Conservation (phyloP, 1,140 invertebrate genomes). For the Danaus melanippus region DNA sequence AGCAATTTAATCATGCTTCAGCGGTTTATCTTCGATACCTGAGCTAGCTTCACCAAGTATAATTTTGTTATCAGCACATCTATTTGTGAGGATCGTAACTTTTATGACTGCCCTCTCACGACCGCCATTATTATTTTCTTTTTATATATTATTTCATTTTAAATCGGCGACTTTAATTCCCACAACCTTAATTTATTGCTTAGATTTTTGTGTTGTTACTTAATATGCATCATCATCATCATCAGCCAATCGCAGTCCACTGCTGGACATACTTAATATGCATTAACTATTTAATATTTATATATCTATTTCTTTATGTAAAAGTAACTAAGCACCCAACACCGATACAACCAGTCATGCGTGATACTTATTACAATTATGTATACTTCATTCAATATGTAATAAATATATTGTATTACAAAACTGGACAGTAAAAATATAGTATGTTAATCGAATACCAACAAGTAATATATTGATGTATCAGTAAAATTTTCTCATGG, state of each 20-base stretch:
- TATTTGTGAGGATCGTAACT: slow-evolving; percentile 30
- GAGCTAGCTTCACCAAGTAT: slow-evolving; percentile 17
- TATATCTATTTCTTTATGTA: neutral
- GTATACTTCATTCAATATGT: neutral
- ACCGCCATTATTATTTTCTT: slow-evolving; percentile 29
- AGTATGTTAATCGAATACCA: no score
- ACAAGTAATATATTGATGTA: no score
- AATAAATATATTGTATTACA: no score
- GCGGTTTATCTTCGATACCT: slow-evolving; percentile 4
- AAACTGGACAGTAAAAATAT: no score
- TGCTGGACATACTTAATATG: no score
- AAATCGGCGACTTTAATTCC: slow-evolving; percentile 2
- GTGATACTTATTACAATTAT: slow-evolving; percentile 1
- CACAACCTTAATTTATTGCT: neutral
- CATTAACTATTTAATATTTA: neutral
- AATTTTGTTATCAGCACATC: slow-evolving; percentile 45
- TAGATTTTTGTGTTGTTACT: neutral
- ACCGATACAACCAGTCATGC: neutral
- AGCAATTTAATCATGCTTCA: slow-evolving; percentile 9
- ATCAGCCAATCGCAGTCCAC: no score
- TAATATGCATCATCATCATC: slow-evolving; percentile 3
- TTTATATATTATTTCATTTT: slow-evolving; percentile 16
- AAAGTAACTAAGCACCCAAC: slow-evolving; percentile 2
- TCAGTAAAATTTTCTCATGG: slow-evolving; percentile 9
- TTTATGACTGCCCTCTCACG: slow-evolving; percentile 32